Evolutionary conservation across 2,888 invertebrate species (phyloP).

Genomic region (Eupithecia vulgata): DNA sequence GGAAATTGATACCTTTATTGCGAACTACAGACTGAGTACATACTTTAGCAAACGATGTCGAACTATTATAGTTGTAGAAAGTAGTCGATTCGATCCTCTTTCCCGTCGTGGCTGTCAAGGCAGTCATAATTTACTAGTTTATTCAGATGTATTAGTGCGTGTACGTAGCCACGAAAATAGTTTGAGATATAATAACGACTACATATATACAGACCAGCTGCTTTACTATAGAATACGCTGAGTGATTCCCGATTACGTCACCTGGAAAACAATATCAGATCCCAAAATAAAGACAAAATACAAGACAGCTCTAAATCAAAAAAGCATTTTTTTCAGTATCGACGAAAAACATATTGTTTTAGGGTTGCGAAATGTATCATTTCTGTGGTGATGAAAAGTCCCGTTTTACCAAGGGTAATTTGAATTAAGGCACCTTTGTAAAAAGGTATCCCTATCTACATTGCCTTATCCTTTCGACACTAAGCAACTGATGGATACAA

Average conservation of each 20-base stretch:
- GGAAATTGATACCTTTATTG: not conserved
- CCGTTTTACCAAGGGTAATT: not conserved
- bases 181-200: too few species aligned
- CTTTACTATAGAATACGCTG: too few species aligned
- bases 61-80: not conserved
- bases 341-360: too few species aligned
- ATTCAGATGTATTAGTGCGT: too few species aligned
- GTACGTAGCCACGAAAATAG: too few species aligned
- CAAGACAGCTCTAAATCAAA: too few species aligned
- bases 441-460: not conserved
- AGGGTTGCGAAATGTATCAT: too few species aligned
- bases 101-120: not conserved
- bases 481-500: not conserved
- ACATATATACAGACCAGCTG: too few species aligned
- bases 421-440: not conserved
- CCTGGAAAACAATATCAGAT: too few species aligned
- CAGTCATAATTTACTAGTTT: not conserved
- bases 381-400: not conserved
- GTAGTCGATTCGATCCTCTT: not conserved
- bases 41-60: not conserved
- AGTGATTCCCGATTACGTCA: too few species aligned
- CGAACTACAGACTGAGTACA: not conserved
- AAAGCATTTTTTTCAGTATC: too few species aligned
- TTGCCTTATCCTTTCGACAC: not conserved
- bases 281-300: too few species aligned